Evolutionary conservation across 2,113 vertebrate genomes (phyloP).

Genomic region (Vireo altiloquus): DNA sequence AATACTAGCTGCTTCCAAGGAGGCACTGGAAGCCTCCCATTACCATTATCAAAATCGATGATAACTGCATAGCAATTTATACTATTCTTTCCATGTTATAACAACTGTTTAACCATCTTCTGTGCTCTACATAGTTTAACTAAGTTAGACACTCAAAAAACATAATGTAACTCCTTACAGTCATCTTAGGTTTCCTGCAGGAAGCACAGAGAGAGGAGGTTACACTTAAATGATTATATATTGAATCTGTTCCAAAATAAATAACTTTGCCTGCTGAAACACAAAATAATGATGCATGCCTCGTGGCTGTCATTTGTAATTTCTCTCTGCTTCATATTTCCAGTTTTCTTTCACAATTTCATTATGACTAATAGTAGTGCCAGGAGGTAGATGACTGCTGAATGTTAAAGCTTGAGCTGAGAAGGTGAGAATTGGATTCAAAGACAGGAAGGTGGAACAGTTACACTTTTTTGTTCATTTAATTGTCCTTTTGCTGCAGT

Average conservation of each 20-base stretch:
- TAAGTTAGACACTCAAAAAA: neutral
- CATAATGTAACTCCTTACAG: neutral
- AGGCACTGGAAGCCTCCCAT: neutral
- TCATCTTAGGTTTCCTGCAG: neutral
- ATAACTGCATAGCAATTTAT: neutral
- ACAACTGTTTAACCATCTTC: neutral
- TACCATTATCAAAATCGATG: conserved; percentile 24
- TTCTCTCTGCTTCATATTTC: neutral
- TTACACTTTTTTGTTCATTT: neutral
- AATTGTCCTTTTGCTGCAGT: neutral
- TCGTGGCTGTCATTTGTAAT: neutral
- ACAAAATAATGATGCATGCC: neutral
- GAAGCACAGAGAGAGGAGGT: neutral
- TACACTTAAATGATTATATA: neutral
- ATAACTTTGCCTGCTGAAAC: neutral
- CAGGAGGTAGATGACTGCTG: neutral
- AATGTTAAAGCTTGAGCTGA: neutral
- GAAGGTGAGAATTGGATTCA: neutral
- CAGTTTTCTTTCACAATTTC: neutral
- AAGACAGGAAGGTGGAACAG: neutral
- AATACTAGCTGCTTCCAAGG: conserved; percentile 28
- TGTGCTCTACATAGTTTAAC: neutral
- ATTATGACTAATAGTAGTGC: neutral
- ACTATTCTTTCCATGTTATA: neutral
- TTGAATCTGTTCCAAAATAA: conserved; percentile 22